Evolutionary conservation across 2,888 invertebrate genomes (phyloP), one percentile per base, ranked within the genome.

Genomic region (Ptilodon capucinus): DNA sequence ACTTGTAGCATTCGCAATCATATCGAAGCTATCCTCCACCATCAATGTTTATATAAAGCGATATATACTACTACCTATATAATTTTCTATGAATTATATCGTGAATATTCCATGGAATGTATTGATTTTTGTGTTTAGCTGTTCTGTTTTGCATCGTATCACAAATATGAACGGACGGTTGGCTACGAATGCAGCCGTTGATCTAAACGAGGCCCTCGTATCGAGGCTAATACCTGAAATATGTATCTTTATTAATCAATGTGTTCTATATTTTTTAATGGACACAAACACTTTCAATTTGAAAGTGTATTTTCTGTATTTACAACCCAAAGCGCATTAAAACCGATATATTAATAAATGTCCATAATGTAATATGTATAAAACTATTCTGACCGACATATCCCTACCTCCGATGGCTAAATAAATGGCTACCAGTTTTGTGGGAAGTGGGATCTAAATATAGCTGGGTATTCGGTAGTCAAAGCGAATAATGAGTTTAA

Each of bases 141-240:
- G 53, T 39, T 57, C 64, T 46, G 47, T 67, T 53, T 59, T 66
- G 68, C 55, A 62, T 43, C 58, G 60, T 54, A 75, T 55, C 46
- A 43, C 44, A 61, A 68, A 72, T 53, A 64, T 42, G 60, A 75
- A 75, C 39, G 75, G 75, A 46, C 53, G 74, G 53, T 73, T 68
- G 45, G 72, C 69, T 46, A 61, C 47, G 44, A 75, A 70, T 46
- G 52, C 59, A 36, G 47, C 44, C 36, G 51, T 50, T 36, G 57
- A 48, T 54, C 44, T 51, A 60, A 72, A 72, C 46, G 61, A 62
- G 19, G 66, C 53, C 58, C 72, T 69, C 56, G 48, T 40, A 36
- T 58, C 57, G 56, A 73, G 40, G 51, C 39, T 52, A 38, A 71
- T 8, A 52, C 60, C 73, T 73, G 73, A 68, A 73, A 70, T 43